Base-by-base conservation (phyloP, 2,888 invertebrate species). In the Galerucella nymphaeae region DNA sequence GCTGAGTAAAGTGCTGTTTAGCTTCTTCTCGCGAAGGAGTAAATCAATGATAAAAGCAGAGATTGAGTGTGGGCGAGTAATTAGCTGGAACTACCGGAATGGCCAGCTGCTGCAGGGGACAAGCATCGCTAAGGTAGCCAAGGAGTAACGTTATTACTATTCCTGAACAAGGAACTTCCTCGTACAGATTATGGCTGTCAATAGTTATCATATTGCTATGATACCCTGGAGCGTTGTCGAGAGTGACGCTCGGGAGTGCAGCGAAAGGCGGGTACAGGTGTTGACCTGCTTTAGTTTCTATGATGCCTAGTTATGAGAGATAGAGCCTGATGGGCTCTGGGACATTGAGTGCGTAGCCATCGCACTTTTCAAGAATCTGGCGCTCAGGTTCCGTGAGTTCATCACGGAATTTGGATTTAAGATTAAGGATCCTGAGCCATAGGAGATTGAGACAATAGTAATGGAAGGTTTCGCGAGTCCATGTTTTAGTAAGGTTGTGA, bases 271-370 rank as follows among this genome's bases (percentile, higher is more conserved):
- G 61, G 11, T 41, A 66, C 1, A 66, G 66, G 18, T 66, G 66
- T 30, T 66, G 66, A 1, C 66, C 55, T 1, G 14, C 66, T 57
- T 57, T 57, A 1, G 66, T 66, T 6, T 38, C 10, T 1, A 66
- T 38, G 10, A 8, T 38, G 1, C 66, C 66, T 2, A 66, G 16
- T 4, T 41, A 10, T 6, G 1, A 6, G 1, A 66, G 66, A 41
- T 66, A 66, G 1, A 66, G 11, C 1, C 58, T 1, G 3, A 66
- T n/a, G 1, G 66, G 66, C 23, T 66, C 57, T 4, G 66, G 66
- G 0, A 57, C 20, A 57, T 66, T 66, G 38, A 66, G 57, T 3
- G 66, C n/a, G 10, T 30, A 66, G 30, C 10, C 6, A n/a, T 55
- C 42, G 18, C n/a, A 30, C 16, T 66, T 66, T 10, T 57, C 38